A percentile compares a stretch with the other conserved stretches of the same genome.
Conservation (phyloP, 2,888 invertebrate genomes). For the Deroplatys truncata region DNA sequence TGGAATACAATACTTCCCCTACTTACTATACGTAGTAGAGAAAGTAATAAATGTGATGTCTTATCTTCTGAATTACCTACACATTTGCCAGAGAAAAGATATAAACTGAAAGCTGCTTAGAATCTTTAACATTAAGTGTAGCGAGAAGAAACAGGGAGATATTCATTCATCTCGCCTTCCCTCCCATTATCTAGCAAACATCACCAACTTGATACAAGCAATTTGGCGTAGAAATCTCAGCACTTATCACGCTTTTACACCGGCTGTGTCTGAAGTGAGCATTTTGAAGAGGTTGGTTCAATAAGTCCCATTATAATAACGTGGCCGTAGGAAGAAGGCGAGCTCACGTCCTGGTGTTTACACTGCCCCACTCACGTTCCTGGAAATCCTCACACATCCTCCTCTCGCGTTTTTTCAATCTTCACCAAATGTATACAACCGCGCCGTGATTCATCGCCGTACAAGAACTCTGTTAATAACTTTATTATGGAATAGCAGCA, state of each 20-base stretch:
- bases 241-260: background rate
- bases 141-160: background rate
- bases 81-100: no score
- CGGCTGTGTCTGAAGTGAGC: background rate
- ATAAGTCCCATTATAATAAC: background rate
- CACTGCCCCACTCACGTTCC: background rate
- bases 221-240: background rate
- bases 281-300: background rate
- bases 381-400: background rate
- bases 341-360: background rate
- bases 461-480: background rate
- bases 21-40: no score
- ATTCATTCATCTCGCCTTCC: background rate
- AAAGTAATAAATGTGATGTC: no score
- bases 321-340: background rate
- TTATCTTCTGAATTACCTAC: no score
- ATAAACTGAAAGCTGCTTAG: background rate
- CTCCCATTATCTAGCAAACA: background rate
- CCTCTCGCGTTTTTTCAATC: background rate
- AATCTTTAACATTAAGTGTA: no score
- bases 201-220: background rate
- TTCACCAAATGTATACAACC: background rate
- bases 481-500: no score
- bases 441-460: background rate
- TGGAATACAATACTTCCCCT: no score